A percentile compares a stretch with the other conserved stretches of the same genome.
These are phyloP conservation scores for Polypedilum pembai DNA, from an alignment of 1,140 invertebrate genomes.

Conservation along the genomic window DNA sequence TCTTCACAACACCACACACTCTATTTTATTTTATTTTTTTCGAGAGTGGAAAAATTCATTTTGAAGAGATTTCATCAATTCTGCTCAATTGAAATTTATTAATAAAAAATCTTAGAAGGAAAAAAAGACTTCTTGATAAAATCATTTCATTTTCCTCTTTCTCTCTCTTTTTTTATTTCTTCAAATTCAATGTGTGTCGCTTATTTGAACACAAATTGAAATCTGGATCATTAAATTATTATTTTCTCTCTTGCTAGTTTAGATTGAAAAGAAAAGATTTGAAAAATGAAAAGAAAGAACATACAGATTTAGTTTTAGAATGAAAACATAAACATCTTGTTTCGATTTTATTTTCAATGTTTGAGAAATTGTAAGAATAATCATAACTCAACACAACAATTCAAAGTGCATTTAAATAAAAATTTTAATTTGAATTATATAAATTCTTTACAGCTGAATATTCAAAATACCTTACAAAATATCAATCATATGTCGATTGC, in stretches of 20 bases:
- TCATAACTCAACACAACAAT: neutral
- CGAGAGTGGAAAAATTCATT: neutral
- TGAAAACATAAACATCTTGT: too few relatives aligned
- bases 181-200: neutral
- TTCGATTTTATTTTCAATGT: too few relatives aligned
- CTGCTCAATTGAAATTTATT: slow-evolving; percentile 7
- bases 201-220: neutral
- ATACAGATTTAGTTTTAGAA: too few relatives aligned
- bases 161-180: too few relatives aligned
- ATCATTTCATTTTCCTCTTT: neutral
- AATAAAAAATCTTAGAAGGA: neutral
- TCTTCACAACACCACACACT: too few relatives aligned
- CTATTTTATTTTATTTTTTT: too few relatives aligned
- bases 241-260: neutral
- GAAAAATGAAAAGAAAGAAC: too few relatives aligned
- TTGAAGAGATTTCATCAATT: slow-evolving; percentile 18
- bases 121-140: neutral
- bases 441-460: slow-evolving; percentile 28
- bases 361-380: neutral
- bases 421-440: neutral
- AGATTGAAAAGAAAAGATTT: neutral
- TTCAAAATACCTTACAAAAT: slow-evolving; percentile 29
- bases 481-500: slow-evolving; percentile 40
- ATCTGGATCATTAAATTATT: slow-evolving; percentile 13
- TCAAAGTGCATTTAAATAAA: slow-evolving; percentile 21